Base-by-base conservation (phyloP, 2,888 invertebrate species). In the Orthonychiurus folsomi region DNA sequence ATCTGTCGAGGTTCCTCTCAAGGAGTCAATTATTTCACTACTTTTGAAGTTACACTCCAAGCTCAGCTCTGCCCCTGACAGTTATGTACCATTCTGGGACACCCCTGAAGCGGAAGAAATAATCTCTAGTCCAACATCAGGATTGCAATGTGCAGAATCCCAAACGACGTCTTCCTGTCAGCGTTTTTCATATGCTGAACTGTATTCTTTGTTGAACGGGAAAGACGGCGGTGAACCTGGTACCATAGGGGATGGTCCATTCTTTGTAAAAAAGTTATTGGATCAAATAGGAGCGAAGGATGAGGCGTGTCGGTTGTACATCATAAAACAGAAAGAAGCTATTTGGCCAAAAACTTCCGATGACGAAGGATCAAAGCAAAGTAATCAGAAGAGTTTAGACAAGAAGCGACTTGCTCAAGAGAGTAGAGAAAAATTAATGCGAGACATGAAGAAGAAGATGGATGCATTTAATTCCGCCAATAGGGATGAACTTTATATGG, bases 341-440 rank as follows among this genome's bases (percentile, higher is more conserved):
- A 79, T 93, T 64, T 90, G 91, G 90, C 93, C 93, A 59, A 71
- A 68, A 26, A 72, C 66, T 58, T 86, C 86, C 78, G 85, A 87
- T 55, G 87, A 89, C 76, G 82, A 85, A 15, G 88, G 89, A 76
- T 88, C 88, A 67, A 77, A 80, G 62, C 78, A 83, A 60, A 87
- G 87, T 73, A 83, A 83, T 2, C 81, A 84, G 62, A 91, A 92
- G 74, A 84, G 87, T 68, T 90, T 90, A 73, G 91, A 91, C 74
- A 83, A 89, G n/a, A 83, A 89, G 27, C 83, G 86, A 28, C 82
- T 86, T 68, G 93, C 93, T 0, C 87, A 88, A 73, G 94, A 94
- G 74, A 82, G 95, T 1, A 94, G 95, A 75, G 86, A 89, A 74
- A 89, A 90, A 76, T 78, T 96, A 70, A 92, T 96, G 89, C 89